phyloP scores from a whole-genome alignment of 2,113 vertebrate species.

The Rana temporaria region DNA sequence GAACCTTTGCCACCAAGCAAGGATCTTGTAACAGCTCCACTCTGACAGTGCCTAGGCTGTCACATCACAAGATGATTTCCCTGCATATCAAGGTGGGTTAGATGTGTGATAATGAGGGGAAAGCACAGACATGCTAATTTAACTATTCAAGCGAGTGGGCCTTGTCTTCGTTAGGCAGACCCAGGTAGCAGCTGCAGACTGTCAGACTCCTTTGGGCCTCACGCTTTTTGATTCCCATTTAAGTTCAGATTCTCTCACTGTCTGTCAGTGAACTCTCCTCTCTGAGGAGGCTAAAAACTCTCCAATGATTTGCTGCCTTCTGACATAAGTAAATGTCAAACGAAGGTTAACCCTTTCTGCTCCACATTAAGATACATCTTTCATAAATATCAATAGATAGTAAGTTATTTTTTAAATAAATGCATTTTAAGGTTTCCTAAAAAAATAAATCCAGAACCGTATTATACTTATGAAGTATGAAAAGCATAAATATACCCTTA shows the following conservation, averaged over 20 bases:
- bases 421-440: neutral
- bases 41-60: slow-evolving; percentile 89
- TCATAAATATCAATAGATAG: slow-evolving; percentile 1
- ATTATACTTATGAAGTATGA: too few relatives aligned
- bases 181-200: slow-evolving; percentile 93
- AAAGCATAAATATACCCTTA: too few relatives aligned
- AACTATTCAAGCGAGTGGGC: slow-evolving; percentile 79
- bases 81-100: slow-evolving; percentile 93
- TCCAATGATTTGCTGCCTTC: slow-evolving; percentile 85
- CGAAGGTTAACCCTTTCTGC: slow-evolving; percentile 73
- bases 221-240: slow-evolving; percentile 88
- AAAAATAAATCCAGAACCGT: neutral
- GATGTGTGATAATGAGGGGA: slow-evolving; percentile 99
- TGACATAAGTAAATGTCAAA: slow-evolving; percentile 86
- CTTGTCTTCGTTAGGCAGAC: slow-evolving; percentile 87
- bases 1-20: slow-evolving; percentile 70
- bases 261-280: slow-evolving; percentile 89
- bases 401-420: neutral
- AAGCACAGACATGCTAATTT: slow-evolving; percentile 97
- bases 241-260: slow-evolving; percentile 80
- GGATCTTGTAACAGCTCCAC: slow-evolving; percentile 76
- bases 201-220: slow-evolving; percentile 81
- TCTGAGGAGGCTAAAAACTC: slow-evolving; percentile 82
- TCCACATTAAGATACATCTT: neutral
- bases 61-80: slow-evolving; percentile 83